These are phyloP conservation scores for Benitochromis conjunctus DNA, from an alignment of 2,113 vertebrate species.

Conservation along the genomic window DNA sequence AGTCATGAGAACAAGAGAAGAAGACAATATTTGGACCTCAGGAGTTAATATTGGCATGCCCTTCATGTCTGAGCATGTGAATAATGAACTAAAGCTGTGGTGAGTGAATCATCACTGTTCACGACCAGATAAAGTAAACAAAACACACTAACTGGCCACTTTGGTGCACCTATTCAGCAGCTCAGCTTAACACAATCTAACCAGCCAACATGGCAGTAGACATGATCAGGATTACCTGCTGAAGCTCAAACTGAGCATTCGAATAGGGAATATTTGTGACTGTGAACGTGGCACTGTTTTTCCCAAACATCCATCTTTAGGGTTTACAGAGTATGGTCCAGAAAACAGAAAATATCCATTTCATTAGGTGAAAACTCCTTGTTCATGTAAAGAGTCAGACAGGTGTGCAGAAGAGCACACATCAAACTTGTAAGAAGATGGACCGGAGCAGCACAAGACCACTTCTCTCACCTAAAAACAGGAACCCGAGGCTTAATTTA, in stretches of 20 bases:
- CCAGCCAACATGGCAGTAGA: not conserved
- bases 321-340: not conserved
- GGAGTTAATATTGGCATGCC: not conserved
- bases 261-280: not conserved
- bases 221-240: not conserved
- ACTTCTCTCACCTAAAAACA: not conserved
- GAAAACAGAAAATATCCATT: not conserved
- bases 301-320: not conserved
- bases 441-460: not conserved
- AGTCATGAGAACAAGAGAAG: not conserved
- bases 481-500: not conserved
- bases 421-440: not conserved
- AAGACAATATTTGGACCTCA: not conserved
- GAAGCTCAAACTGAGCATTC: not conserved
- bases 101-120: not conserved
- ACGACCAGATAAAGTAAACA: not conserved
- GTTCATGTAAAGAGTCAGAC: not conserved
- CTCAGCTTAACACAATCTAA: not conserved
- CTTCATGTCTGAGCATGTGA: not conserved
- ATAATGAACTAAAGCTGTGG: not conserved
- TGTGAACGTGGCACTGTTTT: not conserved
- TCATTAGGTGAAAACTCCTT: not conserved
- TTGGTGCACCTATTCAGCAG: not conserved
- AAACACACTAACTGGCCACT: not conserved
- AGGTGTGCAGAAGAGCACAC: not conserved